These are phyloP conservation scores for Druceiella hillmani DNA, from an alignment of 2,888 invertebrate genomes.

Conservation along the genomic window DNA sequence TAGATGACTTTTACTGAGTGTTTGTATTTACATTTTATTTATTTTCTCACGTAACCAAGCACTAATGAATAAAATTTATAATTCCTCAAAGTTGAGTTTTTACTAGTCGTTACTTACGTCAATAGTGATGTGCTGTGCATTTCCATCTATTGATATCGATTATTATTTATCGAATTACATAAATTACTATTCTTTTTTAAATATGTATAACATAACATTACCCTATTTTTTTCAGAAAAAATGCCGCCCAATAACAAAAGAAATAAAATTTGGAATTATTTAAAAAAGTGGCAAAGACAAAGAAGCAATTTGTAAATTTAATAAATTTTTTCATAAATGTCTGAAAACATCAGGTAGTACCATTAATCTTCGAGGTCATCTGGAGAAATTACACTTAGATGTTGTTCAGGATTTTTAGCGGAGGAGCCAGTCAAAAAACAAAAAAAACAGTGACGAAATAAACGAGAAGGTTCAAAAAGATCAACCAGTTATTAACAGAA, in stretches of 20 bases:
- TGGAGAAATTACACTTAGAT: conserved; percentile 9
- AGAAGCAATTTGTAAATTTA: conserved; percentile 8
- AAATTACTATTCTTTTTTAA: too few relatives aligned
- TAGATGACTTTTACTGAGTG: too few relatives aligned
- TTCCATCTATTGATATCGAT: too few relatives aligned
- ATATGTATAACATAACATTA: too few relatives aligned
- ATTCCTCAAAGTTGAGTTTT: too few relatives aligned
- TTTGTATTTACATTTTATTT: too few relatives aligned
- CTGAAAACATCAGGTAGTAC: conserved; percentile 10
- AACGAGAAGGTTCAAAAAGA: conserved; percentile 3
- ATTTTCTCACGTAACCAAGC: too few relatives aligned
- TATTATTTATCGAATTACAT: too few relatives aligned
- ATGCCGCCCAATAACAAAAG: background rate
- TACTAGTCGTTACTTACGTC: too few relatives aligned
- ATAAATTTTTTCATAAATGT: conserved; percentile 12
- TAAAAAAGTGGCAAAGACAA: conserved; percentile 6
- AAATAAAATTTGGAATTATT: conserved; percentile 4
- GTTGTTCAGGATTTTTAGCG: conserved; percentile 9
- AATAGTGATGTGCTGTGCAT: too few relatives aligned
- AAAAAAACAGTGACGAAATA: conserved; percentile 8
- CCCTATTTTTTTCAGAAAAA: conserved; percentile 1
- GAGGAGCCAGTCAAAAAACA: too few relatives aligned
- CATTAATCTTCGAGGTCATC: conserved; percentile 11
- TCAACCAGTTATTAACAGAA: conserved; percentile 5
- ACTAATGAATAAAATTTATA: too few relatives aligned